Evolutionary conservation across 2,888 invertebrate species (phyloP).

Genomic region (Rotaria sp.): DNA sequence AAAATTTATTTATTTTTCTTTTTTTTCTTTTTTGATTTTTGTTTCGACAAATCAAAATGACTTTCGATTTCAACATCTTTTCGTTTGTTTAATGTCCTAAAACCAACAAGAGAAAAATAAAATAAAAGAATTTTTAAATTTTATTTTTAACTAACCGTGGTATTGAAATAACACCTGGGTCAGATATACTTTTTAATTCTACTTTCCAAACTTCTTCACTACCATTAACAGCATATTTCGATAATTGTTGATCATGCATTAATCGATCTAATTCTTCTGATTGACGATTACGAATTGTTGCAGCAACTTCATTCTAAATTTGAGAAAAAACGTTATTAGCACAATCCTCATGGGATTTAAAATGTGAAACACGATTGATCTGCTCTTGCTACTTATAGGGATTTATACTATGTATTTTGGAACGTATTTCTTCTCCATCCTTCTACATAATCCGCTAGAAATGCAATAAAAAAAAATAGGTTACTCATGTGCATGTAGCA

Average conservation of each 20-base stretch:
- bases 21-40: background rate
- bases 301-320: constrained; percentile 29
- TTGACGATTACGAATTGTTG: constrained; percentile 33
- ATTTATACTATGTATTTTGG: too few species aligned
- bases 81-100: background rate
- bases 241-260: constrained; percentile 15
- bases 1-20: background rate
- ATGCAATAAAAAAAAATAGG: too few species aligned
- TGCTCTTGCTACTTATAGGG: too few species aligned
- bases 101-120: too few species aligned
- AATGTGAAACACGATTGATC: too few species aligned
- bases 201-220: constrained; percentile 38
- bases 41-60: background rate
- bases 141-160: background rate
- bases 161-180: background rate
- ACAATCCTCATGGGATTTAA: too few species aligned
- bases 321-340: too few species aligned
- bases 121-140: too few species aligned
- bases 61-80: background rate
- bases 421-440: too few species aligned
- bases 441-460: too few species aligned
- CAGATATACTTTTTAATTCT: constrained; percentile 25
- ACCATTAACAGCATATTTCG: constrained; percentile 35
- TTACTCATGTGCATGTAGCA: too few species aligned
- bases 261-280: constrained; percentile 28